A percentile compares a stretch with the other conserved stretches of the same genome.
Evolutionary conservation across 2,888 invertebrate genomes (phyloP).

Genomic region (Criorhina ranunculi): DNA sequence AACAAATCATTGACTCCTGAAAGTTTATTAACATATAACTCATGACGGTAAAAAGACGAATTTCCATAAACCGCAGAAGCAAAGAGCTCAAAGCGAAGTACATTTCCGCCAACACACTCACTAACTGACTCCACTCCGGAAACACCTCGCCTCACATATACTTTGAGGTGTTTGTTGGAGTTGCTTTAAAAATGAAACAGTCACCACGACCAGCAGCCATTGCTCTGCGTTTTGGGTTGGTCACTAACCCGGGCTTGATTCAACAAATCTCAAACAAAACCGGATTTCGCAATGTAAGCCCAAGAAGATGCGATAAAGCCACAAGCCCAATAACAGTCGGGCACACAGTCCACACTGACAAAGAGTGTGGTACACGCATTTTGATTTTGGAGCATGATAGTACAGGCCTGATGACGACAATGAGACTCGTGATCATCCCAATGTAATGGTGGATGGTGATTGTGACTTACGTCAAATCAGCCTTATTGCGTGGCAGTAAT

Average conservation of each 20-base stretch:
- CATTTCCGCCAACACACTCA: constrained; percentile 57
- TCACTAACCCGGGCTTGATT: constrained; percentile 33
- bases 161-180: constrained; percentile 21
- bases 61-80: constrained; percentile 50
- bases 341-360: constrained; percentile 10
- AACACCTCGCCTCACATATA: constrained; percentile 13
- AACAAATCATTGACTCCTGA: constrained; percentile 40
- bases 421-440: constrained; percentile 16
- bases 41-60: constrained; percentile 31
- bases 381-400: constrained; percentile 45
- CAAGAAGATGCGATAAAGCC: constrained; percentile 20
- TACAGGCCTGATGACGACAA: constrained; percentile 39
- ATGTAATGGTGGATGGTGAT: constrained; percentile 38
- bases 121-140: neutral
- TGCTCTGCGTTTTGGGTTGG: constrained; percentile 42
- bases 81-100: constrained; percentile 43
- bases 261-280: constrained; percentile 43
- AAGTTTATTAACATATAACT: constrained; percentile 53
- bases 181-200: constrained; percentile 29
- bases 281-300: constrained; percentile 41
- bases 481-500: constrained; percentile 44
- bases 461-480: constrained; percentile 31
- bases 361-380: constrained; percentile 38
- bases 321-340: constrained; percentile 16
- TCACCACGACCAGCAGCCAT: constrained; percentile 16